Conservation (phyloP, 2,113 vertebrate species). For the Lonchura striata region DNA sequence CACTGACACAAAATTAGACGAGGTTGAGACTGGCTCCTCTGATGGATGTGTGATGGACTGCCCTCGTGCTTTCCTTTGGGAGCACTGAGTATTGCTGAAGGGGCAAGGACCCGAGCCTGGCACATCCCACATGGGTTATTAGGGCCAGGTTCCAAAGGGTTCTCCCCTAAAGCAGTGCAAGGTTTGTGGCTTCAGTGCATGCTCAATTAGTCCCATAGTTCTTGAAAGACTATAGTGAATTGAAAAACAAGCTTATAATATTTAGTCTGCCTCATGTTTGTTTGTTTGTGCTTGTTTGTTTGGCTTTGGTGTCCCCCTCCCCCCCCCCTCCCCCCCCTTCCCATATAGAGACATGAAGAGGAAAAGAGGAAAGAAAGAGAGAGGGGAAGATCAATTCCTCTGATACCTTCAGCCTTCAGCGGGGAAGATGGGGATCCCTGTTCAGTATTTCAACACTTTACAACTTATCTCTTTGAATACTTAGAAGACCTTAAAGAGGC, state of each 20-base stretch:
- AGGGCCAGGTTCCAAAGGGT: neutral
- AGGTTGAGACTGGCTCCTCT: neutral
- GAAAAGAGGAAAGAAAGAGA: neutral
- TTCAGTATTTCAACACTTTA: neutral
- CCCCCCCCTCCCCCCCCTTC: too few species aligned
- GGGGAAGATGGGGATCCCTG: neutral
- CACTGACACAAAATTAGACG: slow-evolving; percentile 43
- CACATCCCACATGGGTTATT: accelerated
- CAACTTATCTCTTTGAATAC: neutral
- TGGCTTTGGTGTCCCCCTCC: too few species aligned
- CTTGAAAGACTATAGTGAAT: neutral
- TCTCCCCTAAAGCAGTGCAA: neutral
- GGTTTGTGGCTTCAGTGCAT: neutral
- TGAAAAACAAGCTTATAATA: neutral
- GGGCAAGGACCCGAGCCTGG: too few species aligned
- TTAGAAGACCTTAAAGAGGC: neutral
- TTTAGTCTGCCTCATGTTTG: neutral
- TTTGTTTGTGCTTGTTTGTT: neutral
- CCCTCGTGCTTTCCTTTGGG: neutral
- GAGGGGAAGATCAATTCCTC: neutral
- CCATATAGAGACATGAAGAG: accelerated
- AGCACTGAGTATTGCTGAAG: neutral
- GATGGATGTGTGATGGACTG: neutral
- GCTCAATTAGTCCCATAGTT: neutral
- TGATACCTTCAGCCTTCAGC: neutral